phyloP scores from a whole-genome alignment of 2,888 invertebrate species.

The Pristionchus fissidentatus region DNA sequence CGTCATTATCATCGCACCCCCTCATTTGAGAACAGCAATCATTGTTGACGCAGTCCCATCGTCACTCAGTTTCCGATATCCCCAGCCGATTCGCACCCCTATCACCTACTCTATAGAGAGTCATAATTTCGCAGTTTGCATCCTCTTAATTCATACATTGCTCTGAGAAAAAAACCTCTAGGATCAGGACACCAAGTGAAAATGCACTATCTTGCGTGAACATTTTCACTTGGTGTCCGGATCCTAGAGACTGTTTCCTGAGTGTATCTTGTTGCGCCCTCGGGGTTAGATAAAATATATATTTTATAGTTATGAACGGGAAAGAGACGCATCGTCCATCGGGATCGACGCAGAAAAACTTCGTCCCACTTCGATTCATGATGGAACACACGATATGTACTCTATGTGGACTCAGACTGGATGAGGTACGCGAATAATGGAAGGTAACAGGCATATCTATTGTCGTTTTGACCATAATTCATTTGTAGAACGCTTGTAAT shows the following conservation, averaged over 20 bases:
- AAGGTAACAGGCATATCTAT: too few relatives aligned
- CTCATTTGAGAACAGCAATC: neutral
- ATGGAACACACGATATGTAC: constrained; percentile 44
- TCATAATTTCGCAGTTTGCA: too few relatives aligned
- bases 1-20: neutral
- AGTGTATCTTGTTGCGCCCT: too few relatives aligned
- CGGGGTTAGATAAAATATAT: too few relatives aligned
- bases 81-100: too few relatives aligned
- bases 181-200: too few relatives aligned
- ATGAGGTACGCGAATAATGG: neutral
- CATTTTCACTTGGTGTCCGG: neutral
- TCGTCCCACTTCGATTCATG: constrained; percentile 31
- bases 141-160: too few relatives aligned
- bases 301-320: too few relatives aligned
- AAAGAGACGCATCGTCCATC: too few relatives aligned
- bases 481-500: neutral
- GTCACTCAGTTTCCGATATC: neutral
- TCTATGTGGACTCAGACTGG: constrained; percentile 21
- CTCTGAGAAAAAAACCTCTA: too few relatives aligned
- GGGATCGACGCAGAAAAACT: neutral
- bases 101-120: too few relatives aligned
- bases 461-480: neutral
- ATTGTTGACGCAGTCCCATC: neutral
- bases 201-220: neutral
- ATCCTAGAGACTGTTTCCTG: too few relatives aligned